Percentiles rank a stretch among this genome's conserved stretches.
phyloP scores from a whole-genome alignment of 2,113 vertebrate species.

The Zosterops hypoxanthus region DNA sequence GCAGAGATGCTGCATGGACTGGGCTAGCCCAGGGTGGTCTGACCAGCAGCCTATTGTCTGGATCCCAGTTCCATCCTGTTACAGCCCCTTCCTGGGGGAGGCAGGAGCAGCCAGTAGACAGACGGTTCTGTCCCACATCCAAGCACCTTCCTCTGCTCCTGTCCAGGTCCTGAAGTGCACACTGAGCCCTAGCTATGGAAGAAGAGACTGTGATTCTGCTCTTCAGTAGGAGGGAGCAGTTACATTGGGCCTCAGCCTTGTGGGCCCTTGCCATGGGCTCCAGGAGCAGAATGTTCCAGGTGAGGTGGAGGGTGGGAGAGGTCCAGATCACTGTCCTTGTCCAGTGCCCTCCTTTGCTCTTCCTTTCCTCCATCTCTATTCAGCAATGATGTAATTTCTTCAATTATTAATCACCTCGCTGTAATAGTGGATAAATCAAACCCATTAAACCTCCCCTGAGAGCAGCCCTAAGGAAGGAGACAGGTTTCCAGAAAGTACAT shows the following conservation, averaged over 20 bases:
- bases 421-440: neutral
- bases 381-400: neutral
- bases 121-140: neutral
- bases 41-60: neutral
- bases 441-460: constrained; percentile 25
- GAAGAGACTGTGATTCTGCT: neutral
- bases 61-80: neutral
- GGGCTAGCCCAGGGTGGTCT: neutral
- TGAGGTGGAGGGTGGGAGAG: neutral
- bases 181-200: neutral
- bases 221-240: neutral
- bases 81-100: neutral
- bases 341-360: neutral
- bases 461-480: neutral
- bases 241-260: neutral
- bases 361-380: neutral
- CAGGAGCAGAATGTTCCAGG: neutral
- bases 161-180: neutral
- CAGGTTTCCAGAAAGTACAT: constrained; percentile 46
- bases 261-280: neutral
- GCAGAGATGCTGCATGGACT: neutral
- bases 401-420: constrained; percentile 46
- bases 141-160: neutral
- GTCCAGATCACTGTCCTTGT: neutral
- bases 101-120: neutral